These are phyloP conservation scores for Galago senegalensis DNA, from an alignment of 2,797 vertebrate species.

Conservation along the genomic window DNA sequence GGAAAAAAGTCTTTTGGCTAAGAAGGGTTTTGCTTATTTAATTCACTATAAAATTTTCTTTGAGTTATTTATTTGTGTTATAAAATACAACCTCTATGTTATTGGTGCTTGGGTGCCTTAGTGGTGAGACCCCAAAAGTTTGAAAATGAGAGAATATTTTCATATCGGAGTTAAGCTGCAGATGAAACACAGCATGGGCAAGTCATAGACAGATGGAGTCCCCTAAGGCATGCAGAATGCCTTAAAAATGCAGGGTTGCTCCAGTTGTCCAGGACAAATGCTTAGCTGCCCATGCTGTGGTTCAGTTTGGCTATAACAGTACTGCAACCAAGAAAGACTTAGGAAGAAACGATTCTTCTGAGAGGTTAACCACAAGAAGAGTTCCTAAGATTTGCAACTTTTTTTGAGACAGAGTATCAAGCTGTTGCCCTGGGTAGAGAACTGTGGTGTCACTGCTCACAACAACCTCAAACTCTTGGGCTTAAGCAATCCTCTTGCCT, in stretches of 20 bases:
- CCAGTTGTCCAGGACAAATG: conserved; percentile 8
- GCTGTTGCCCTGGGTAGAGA: no score
- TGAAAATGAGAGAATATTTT: conserved; percentile 21
- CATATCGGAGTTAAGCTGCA: neutral
- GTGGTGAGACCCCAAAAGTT: neutral
- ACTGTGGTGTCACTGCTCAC: no score
- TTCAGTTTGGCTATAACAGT: neutral
- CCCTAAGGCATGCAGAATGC: neutral
- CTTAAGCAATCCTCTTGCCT: no score
- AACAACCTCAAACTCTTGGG: no score
- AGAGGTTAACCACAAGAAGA: conserved; percentile 7
- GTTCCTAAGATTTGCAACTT: conserved; percentile 25
- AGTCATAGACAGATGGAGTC: neutral
- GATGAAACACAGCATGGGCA: neutral
- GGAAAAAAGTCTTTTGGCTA: conserved; percentile 4
- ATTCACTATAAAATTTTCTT: conserved; percentile 41
- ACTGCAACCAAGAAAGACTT: neutral
- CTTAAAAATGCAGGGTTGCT: neutral
- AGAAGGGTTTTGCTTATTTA: conserved; percentile 29
- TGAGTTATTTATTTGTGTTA: conserved; percentile 38
- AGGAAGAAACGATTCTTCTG: conserved; percentile 5
- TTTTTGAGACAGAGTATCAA: neutral
- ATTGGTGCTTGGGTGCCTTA: neutral
- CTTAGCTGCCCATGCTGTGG: neutral
- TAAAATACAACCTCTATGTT: conserved; percentile 31